Base-by-base conservation (phyloP, 1,140 invertebrate species). In the Tetragonula clypearis region DNA sequence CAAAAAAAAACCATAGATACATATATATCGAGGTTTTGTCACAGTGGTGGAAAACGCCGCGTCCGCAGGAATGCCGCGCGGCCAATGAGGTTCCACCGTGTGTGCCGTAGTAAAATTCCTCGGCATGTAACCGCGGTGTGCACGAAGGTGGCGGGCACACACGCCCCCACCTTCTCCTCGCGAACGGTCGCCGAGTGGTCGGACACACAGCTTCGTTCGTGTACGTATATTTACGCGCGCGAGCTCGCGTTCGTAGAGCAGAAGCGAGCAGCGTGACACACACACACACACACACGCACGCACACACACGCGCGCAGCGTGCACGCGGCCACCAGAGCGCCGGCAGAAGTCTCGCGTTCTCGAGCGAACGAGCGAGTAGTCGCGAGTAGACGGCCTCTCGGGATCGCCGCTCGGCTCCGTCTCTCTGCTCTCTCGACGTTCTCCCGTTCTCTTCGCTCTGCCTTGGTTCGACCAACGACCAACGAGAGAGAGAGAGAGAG, bases 111-210 rank as follows among this genome's bases (percentile, higher is more conserved):
- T 72, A 53, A 87, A 77, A 79, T 88, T 87, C 69, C 62, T 66
- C n/a, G 21, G 14, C 55, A 21, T 68, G 60, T 49, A 66, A 60
- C 66, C 60, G 53, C 80, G 60, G 65, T 15, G 65, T 15, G 56
- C 58, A 72, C 30, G 35, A 71, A 78, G 69, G 83, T 79, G 87
- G 65, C 82, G 21, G 62, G 56, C 81, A 74, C 35, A 12, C 82
- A 81, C 87, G 74, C 86, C 73, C 73, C 82, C 82, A 85, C 77
- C 77, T 78, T 66, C 41, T 60, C 55, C 86, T 58, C 66, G 72
- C 23, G 72, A 79, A 88, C 86, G 73, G 82, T 88, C 87, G 86
- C 86, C 82, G 85, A 88, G 82, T 85, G 82, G 86, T 72, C 78
- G 74, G 55, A 30, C 26, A 26, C 65, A 58, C 78, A 60, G 73